Conservation (phyloP, 53 echinoderm and acorn worm species). For the Paracentrotus lividus region DNA sequence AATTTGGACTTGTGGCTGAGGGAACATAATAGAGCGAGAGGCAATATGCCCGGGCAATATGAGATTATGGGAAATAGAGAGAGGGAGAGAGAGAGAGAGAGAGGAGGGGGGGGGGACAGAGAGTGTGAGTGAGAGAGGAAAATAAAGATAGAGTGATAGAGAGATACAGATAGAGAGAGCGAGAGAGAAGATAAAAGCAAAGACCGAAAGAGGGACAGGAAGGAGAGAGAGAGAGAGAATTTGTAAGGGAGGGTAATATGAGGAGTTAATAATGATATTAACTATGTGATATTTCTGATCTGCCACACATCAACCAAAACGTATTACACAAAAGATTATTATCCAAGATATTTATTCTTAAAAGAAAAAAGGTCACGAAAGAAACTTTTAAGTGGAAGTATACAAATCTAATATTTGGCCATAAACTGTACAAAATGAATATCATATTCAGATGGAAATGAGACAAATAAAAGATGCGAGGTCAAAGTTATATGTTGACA, state of each 20-base stretch:
- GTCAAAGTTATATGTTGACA: background rate
- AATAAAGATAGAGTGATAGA: background rate
- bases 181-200: background rate
- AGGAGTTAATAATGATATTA: background rate
- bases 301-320: background rate
- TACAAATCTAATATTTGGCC: slow-evolving; percentile 14
- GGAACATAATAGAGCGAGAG: background rate
- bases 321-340: background rate
- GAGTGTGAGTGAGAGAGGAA: background rate
- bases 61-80: background rate
- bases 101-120: background rate
- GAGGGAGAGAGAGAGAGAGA: background rate
- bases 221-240: background rate
- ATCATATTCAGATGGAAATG: background rate
- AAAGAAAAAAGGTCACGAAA: background rate
- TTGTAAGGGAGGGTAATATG: background rate
- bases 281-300: too few relatives aligned
- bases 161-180: background rate
- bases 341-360: slow-evolving; percentile 3
- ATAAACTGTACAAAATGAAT: slow-evolving; percentile 48
- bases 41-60: background rate
- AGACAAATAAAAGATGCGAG: background rate
- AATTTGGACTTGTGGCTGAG: too few relatives aligned
- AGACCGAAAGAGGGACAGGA: background rate
- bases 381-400: background rate